Percentiles rank a stretch among this genome's conserved stretches.
Conservation (phyloP, 2,888 invertebrate genomes). For the Protophormia terraenovae region DNA sequence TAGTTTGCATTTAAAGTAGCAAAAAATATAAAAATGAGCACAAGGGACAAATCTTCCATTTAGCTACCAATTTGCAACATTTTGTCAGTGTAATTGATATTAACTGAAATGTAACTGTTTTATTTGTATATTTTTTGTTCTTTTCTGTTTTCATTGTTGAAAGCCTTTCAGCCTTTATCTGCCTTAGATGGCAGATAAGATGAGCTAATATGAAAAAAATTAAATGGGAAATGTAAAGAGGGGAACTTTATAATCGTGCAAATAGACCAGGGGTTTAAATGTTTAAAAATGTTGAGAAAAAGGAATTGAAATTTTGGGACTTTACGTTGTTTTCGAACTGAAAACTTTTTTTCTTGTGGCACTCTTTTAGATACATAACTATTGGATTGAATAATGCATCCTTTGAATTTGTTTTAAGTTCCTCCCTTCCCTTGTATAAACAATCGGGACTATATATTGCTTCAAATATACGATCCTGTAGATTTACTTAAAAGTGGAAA, state of each 20-base stretch:
- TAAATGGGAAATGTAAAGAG: conserved; percentile 29
- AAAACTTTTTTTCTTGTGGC: too few relatives aligned
- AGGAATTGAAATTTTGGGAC: too few relatives aligned
- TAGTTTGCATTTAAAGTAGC: conserved; percentile 24
- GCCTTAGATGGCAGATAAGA: conserved; percentile 49
- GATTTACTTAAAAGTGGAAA: too few relatives aligned
- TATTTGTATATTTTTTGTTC: conserved; percentile 8
- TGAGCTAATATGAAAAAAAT: neutral
- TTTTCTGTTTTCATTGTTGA: neutral
- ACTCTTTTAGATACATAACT: too few relatives aligned
- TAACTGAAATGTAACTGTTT: conserved; percentile 50
- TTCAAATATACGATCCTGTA: too few relatives aligned
- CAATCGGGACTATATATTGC: too few relatives aligned
- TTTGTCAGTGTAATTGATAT: conserved; percentile 64
- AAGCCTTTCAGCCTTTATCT: too few relatives aligned
- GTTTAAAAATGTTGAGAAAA: neutral
- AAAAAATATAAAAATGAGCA: neutral
- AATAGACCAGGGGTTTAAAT: neutral
- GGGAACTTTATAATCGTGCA: conserved; percentile 9
- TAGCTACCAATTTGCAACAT: conserved; percentile 55
- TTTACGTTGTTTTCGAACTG: too few relatives aligned
- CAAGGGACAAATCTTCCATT: conserved; percentile 44
- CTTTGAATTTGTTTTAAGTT: too few relatives aligned
- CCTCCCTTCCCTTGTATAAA: too few relatives aligned
- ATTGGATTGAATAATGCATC: too few relatives aligned